Percentiles rank a stretch among this genome's conserved stretches.
Evolutionary conservation across 2,113 vertebrate genomes (phyloP).

Genomic region (Gasterosteus aculeatus): DNA sequence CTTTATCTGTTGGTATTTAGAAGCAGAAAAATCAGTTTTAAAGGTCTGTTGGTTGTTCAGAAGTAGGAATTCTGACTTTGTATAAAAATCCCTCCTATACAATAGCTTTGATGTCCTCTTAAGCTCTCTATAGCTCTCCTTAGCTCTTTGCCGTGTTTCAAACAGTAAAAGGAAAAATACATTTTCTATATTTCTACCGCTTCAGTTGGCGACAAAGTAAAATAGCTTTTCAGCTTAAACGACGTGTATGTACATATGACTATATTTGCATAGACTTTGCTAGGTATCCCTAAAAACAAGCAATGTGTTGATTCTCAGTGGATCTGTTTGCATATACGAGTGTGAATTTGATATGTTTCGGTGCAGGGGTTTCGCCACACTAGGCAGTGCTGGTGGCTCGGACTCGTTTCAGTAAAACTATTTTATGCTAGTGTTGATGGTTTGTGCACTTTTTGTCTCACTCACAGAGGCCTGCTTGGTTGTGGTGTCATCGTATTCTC

Average conservation of each 20-base stretch:
- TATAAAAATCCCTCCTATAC: conserved; percentile 77
- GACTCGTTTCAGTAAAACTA: conserved; percentile 72
- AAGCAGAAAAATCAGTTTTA: conserved; percentile 60
- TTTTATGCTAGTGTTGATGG: conserved; percentile 77
- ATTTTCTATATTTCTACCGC: conserved; percentile 80
- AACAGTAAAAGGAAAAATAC: conserved; percentile 70
- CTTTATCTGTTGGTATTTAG: conserved; percentile 75
- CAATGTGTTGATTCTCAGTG: conserved; percentile 82
- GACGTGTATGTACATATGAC: conserved; percentile 81
- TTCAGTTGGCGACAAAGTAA: conserved; percentile 74
- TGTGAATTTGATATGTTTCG: conserved; percentile 77
- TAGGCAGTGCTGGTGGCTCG: conserved; percentile 49
- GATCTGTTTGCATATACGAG: conserved; percentile 81
- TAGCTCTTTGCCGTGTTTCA: conserved; percentile 70
- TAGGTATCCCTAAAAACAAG: conserved; percentile 82
- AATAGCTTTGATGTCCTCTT: conserved; percentile 78
- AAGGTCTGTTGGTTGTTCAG: conserved; percentile 71
- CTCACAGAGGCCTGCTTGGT: conserved; percentile 75
- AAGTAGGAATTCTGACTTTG: conserved; percentile 77
- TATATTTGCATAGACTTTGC: conserved; percentile 84
- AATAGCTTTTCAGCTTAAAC: conserved; percentile 74
- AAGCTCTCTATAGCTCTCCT: conserved; percentile 70
- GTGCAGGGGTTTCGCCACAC: conserved; percentile 65
- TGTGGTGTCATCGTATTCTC: conserved; percentile 74
- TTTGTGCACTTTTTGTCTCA: conserved; percentile 76